Base-by-base conservation (phyloP, 1,140 invertebrate species). In the Dryas iulia region DNA sequence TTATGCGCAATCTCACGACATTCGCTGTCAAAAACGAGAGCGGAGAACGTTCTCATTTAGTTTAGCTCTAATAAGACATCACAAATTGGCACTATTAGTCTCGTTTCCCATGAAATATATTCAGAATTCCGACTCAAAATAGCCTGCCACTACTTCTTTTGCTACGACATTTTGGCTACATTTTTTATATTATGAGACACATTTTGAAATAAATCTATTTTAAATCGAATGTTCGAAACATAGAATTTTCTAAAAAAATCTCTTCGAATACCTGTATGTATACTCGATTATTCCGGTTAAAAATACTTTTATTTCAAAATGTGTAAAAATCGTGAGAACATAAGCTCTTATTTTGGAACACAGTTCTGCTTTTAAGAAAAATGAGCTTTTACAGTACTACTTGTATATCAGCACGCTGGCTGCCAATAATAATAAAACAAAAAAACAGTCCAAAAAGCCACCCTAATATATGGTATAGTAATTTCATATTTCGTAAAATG, bases 401-500 rank as follows among this genome's bases (percentile, higher is more conserved):
- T 53, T 62, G 35, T 30, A 58, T 70, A 63, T 67, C 65, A 70
- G 59, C 63, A 66, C 8, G 39, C 67, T 62, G 8, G 30, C 21
- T 25, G 30, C 58, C 66, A 68, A 66, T 71, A 66, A 69, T 60
- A 71, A 64, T 59, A 71, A 76, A 72, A 70, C 79, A 84, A 88
- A 79, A 73, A 68, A 82, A 86, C 82, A 73, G n/a, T n/a, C 66
- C 70, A 76, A 80, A 81, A 83, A 81, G 73, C 71, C 81, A 69
- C 85, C 84, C 82, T 80, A 84, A 84, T 82, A 82, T 82, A 83
- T 80, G 83, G 85, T 85, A 85, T 80, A 83, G 85, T 85, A 85
- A 91, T 89, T 91, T 89, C 84, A 89, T 91, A 87, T 91, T 90
- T 71, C 83, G 78, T 81, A 79, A 89, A 90, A 89, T 87, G 84